Base-by-base conservation (phyloP, 2,113 vertebrate species). In the Periophthalmodon schlosseri region DNA sequence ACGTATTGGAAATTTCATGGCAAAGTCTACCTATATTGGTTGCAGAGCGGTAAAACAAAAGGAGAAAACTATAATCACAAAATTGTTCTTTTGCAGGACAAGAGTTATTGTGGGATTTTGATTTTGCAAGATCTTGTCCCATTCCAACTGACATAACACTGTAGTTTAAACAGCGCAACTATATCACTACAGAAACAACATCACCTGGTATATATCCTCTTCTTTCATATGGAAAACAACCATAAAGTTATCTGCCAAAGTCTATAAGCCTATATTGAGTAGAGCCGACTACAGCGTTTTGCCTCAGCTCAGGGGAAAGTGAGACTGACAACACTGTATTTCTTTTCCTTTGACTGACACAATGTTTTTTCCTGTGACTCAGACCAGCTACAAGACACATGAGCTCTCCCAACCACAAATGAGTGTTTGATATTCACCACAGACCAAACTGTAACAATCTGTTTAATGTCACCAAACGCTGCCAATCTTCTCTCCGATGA, bases 401-500 rank as follows among this genome's bases (percentile, higher is more conserved):
- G 72, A 71, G 73, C 73, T 23, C 18, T 64, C 33, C 15, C 24
- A 74, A 82, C 75, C 84, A 63, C 88, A 85, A 84, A 75, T 64
- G 64, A 75, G 74, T 75, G 71, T 77, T 84, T 69, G 64, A 87
- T 74, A 80, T 82, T 81, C 57, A 83, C 85, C 85, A 70, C 86
- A 81, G 74, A 76, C 83, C 20, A 0, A 73, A 67, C 70, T 47
- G 20, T 24, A 74, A 65, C 56, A 81, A 74, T 84, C 74, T 75
- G 79, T 70, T 85, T 79, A 75, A 84, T 71, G 68, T 76, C 68
- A 56, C 24, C 28, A 46, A 36, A 36, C 9, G 39, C 34, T 23
- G 57, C 20, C 64, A 28, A 68, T 2, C 2, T 50, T 58, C 21
- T 63, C n/a, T 54, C 18, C 23, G 15, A n/a, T 71, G 50, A 49